Evolutionary conservation across 2,113 vertebrate species (phyloP), one percentile per base, ranked within the genome.

Genomic region (Ptilonorhynchus violaceus): DNA sequence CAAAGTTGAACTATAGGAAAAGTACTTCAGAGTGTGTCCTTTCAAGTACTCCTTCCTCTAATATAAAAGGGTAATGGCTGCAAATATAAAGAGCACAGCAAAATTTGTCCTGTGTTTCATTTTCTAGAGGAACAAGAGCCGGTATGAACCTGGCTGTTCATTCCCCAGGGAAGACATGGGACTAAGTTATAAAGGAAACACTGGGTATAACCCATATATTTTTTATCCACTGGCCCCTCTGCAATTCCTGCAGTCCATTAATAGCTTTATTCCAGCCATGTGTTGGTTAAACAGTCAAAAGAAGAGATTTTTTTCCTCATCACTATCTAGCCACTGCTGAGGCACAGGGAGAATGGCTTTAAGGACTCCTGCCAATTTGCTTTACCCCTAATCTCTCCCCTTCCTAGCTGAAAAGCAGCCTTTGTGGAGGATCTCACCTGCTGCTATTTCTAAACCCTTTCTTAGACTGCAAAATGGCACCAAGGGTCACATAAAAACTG

Each of bases 1-100:
- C n/a, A 77, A 89, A 96, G 90, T 77, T 89, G 89, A 89, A 85
- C 81, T 83, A 25, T 10, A 62, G 46, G 42, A 93, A 60, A 91
- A 89, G 55, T 74, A 50, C 39, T 88, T 67, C 74, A 59, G 23
- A 89, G 3, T 15, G 18, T 87, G 60, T 66, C n/a, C 49, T 95
- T 89, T 89, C 62, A 76, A 69, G n/a, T 83, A 31, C 11, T 83
- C 24, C 33, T 75, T 79, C 19, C 23, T 81, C 70, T 67, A 73
- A 74, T 62, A 88, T 91, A 59, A 89, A 94, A 91, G 50, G 67
- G 66, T 60, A 88, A 52, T 27, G 46, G 59, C 42, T 91, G 19
- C 19, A 85, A 85, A 82, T 52, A 59, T 24, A 66, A 94, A 88
- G 42, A 86, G 35, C 28, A 39, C 14, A 47, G 42, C 8, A 73